Evolutionary conservation across 2,113 vertebrate species (phyloP).

Genomic region (Bos javanicus): DNA sequence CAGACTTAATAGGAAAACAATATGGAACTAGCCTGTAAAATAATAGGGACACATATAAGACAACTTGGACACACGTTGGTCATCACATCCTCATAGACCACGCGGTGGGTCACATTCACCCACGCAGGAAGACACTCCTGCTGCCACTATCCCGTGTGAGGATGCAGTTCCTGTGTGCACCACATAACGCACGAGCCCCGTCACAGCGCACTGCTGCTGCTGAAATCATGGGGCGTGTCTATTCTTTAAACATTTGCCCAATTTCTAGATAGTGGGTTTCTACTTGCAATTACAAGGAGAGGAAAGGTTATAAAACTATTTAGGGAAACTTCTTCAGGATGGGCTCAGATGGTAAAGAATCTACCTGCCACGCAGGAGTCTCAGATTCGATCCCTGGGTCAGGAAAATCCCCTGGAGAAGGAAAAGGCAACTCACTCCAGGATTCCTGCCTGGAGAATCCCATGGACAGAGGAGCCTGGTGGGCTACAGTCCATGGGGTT

Average conservation of each 20-base stretch:
- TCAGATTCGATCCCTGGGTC: background rate
- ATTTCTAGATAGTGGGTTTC: background rate
- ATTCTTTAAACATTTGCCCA: background rate
- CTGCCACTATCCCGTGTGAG: background rate
- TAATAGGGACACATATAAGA: background rate
- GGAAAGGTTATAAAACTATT: background rate
- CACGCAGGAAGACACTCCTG: background rate
- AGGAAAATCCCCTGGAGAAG: background rate
- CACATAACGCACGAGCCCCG: background rate
- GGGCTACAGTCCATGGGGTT: background rate
- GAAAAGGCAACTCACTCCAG: background rate
- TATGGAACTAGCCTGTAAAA: background rate
- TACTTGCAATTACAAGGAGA: background rate
- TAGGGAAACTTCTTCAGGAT: background rate
- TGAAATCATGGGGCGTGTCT: background rate
- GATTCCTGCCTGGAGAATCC: background rate
- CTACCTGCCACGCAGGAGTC: background rate
- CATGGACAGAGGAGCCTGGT: background rate
- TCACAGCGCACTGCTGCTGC: background rate
- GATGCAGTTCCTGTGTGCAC: background rate
- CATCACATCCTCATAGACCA: background rate
- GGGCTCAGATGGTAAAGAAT: background rate
- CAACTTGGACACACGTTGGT: background rate
- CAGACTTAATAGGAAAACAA: background rate
- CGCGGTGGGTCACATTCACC: background rate